A percentile compares a stretch with the other conserved stretches of the same genome.
Evolutionary conservation across 1,140 invertebrate species (phyloP).

Genomic region (Drosophila kepulauana): DNA sequence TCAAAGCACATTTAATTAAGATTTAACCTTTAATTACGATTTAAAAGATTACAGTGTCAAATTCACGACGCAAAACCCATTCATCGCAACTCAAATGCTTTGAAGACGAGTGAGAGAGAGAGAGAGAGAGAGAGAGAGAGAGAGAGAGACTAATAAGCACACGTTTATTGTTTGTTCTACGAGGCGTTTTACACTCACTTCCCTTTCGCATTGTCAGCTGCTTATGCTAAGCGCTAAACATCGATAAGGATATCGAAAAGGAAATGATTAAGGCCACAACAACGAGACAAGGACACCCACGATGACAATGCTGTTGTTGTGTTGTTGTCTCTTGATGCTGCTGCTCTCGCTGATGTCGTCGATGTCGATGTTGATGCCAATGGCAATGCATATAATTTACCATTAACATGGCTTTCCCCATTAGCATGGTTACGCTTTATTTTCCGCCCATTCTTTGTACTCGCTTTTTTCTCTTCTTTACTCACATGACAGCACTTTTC

Average conservation of each 20-base stretch:
- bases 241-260: slow-evolving; percentile 43
- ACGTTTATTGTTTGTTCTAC: slow-evolving; percentile 27
- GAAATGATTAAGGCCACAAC: slow-evolving; percentile 60
- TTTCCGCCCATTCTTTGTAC: neutral
- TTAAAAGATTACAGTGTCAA: slow-evolving; percentile 76
- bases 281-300: slow-evolving; percentile 14
- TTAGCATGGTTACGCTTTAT: slow-evolving; percentile 8
- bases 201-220: slow-evolving; percentile 29
- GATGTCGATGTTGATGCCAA: neutral
- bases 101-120: too few species aligned
- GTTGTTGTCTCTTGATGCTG: neutral
- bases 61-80: slow-evolving; percentile 44
- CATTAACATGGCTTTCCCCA: slow-evolving; percentile 48
- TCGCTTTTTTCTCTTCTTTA: neutral
- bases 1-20: slow-evolving; percentile 72
- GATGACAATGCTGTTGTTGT: slow-evolving; percentile 3
- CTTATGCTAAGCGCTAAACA: slow-evolving; percentile 35
- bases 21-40: slow-evolving; percentile 81
- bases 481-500: neutral
- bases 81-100: neutral
- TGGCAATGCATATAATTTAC: slow-evolving; percentile 58
- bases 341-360: neutral
- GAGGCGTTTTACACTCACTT: slow-evolving; percentile 27
- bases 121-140: too few species aligned
- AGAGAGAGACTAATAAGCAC: slow-evolving; percentile 6